Percentiles rank a stretch among this genome's conserved stretches.
phyloP scores from a whole-genome alignment of 2,888 invertebrate species.

The Sthenelais limicola region DNA sequence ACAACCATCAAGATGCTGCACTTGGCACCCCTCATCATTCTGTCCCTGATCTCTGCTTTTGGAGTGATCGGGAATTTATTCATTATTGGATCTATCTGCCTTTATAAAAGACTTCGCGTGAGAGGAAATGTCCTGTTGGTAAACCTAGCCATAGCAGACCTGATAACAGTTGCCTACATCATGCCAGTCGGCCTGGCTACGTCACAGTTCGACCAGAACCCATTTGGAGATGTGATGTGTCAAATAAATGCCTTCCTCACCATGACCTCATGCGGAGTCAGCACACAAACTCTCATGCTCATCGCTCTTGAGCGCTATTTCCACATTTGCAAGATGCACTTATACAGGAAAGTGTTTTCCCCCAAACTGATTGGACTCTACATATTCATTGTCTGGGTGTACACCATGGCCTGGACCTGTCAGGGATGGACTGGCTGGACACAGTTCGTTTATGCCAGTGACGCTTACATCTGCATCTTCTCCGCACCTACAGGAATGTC shows the following conservation, averaged over 20 bases:
- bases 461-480: constrained; percentile 44
- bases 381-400: constrained; percentile 40
- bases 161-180: constrained; percentile 46
- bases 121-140: constrained; percentile 47
- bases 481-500: constrained; percentile 40
- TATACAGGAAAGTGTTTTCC: constrained; percentile 27
- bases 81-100: constrained; percentile 46
- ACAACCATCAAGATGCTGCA: constrained; percentile 7
- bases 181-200: constrained; percentile 47
- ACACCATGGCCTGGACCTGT: constrained; percentile 40
- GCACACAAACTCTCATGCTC: constrained; percentile 46
- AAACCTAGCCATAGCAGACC: constrained; percentile 48
- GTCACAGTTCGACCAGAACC: constrained; percentile 38
- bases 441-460: constrained; percentile 38
- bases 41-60: background rate
- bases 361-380: constrained; percentile 5
- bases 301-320: constrained; percentile 47
- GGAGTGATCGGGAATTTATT: constrained; percentile 46
- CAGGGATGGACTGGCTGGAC: constrained; percentile 50
- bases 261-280: constrained; percentile 42
- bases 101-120: constrained; percentile 40
- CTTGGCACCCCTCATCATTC: background rate
- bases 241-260: constrained; percentile 47
- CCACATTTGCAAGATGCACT: constrained; percentile 35
- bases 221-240: constrained; percentile 40